Percentiles rank a stretch among this genome's conserved stretches.
These are phyloP conservation scores for Microctenopoma stevenorrisi DNA, from an alignment of 2,797 vertebrate species.

Conservation along the genomic window DNA sequence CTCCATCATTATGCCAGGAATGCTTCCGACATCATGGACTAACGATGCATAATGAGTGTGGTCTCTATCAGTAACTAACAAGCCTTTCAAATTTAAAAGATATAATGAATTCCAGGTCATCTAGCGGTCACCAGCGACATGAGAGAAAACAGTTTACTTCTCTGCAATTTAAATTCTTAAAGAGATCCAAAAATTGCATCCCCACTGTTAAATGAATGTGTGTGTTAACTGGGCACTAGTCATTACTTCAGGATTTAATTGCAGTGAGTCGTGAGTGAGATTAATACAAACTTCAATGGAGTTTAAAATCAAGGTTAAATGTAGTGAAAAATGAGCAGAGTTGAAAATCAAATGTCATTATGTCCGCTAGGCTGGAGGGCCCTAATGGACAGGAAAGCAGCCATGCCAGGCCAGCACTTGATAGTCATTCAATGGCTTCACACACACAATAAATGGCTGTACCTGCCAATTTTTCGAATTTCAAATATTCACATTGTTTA, in stretches of 20 bases:
- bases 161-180: background rate
- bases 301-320: conserved; percentile 64
- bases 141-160: background rate
- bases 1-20: background rate
- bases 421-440: conserved; percentile 14
- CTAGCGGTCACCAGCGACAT: background rate
- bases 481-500: background rate
- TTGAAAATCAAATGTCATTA: conserved; percentile 59
- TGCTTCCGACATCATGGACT: background rate
- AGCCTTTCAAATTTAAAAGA: background rate
- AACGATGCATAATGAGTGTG: background rate
- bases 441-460: conserved; percentile 1
- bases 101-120: background rate
- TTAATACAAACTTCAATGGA: conserved; percentile 45
- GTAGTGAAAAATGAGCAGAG: conserved; percentile 53
- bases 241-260: conserved; percentile 43
- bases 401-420: conserved; percentile 15
- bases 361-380: conserved; percentile 29
- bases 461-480: background rate
- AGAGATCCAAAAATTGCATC: conserved; percentile 1
- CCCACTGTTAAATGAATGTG: conserved; percentile 18
- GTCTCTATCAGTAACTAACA: background rate
- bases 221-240: conserved; percentile 28
- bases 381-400: conserved; percentile 34
- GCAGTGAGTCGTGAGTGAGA: conserved; percentile 35